Evolutionary conservation across 2,113 vertebrate genomes (phyloP).

Genomic region (Arothron firmamentum): DNA sequence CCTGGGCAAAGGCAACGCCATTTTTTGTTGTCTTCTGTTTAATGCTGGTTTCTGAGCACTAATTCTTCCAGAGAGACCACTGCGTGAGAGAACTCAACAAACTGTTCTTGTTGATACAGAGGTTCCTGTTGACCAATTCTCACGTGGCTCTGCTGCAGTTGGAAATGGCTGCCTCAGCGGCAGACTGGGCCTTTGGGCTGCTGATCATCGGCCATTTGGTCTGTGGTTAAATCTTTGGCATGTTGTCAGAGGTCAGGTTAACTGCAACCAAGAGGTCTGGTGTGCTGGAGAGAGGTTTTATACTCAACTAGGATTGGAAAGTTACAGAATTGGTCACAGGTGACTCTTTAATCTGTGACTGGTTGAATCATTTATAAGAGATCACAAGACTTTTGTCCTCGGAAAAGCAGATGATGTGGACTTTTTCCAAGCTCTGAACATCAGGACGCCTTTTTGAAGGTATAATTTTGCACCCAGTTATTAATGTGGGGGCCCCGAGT

Average conservation of each 20-base stretch:
- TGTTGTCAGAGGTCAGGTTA: not conserved
- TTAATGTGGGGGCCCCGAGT: not conserved
- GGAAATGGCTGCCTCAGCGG: conserved; percentile 3
- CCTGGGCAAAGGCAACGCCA: not conserved
- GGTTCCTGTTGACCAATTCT: not conserved
- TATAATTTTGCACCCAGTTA: not conserved
- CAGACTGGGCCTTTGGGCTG: not conserved
- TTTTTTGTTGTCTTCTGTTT: conserved; percentile 4
- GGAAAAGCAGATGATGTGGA: not conserved
- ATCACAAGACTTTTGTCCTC: not conserved
- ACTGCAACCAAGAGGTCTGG: not conserved
- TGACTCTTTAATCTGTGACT: not conserved
- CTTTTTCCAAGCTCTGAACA: not conserved
- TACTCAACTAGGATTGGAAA: not conserved
- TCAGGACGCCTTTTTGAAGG: not conserved
- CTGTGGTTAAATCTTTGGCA: not conserved
- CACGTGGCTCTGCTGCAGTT: not conserved
- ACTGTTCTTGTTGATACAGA: not conserved
- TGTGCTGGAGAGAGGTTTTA: conserved; percentile 3
- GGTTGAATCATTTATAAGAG: not conserved
- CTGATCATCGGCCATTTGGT: conserved; percentile 1
- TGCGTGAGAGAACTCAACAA: too few relatives aligned
- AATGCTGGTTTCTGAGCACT: conserved; percentile 1
- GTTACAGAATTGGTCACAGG: conserved; percentile 1
- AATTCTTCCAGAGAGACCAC: conserved; percentile 2